Evolutionary conservation across 1,140 invertebrate genomes (phyloP).

Genomic region (Leucophenga varia): DNA sequence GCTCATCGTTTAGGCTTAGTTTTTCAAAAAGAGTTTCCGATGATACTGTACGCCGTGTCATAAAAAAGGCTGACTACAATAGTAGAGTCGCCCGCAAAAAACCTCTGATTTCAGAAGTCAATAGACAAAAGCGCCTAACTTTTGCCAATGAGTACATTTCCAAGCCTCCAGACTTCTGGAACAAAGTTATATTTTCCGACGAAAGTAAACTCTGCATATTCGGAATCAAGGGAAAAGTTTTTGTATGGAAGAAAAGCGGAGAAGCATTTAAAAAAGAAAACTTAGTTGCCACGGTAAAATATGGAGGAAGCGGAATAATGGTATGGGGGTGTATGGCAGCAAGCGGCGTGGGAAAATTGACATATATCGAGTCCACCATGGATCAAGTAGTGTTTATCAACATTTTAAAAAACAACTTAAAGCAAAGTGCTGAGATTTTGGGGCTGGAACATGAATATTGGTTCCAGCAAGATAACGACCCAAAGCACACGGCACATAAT

Average conservation of each 20-base stretch:
- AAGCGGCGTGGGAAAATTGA: constrained; percentile 29
- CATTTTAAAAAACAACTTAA: constrained; percentile 26
- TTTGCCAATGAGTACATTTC: constrained; percentile 25
- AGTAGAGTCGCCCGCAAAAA: constrained; percentile 17
- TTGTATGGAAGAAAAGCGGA: constrained; percentile 17
- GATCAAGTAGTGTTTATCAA: constrained; percentile 17
- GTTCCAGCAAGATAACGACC: constrained; percentile 9
- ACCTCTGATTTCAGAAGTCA: constrained; percentile 17
- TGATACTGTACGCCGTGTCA: no score
- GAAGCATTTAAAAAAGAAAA: constrained; percentile 13
- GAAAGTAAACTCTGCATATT: constrained; percentile 32
- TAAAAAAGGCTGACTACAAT: constrained; percentile 2
- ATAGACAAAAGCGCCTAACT: constrained; percentile 20
- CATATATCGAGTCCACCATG: constrained; percentile 28
- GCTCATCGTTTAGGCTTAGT: no score
- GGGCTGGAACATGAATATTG: not conserved
- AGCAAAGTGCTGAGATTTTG: constrained; percentile 19
- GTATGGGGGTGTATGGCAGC: constrained; percentile 44
- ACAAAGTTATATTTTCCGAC: constrained; percentile 30
- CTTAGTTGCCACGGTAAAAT: constrained; percentile 45
- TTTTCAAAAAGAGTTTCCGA: no score
- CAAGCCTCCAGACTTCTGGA: constrained; percentile 15
- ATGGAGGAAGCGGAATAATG: constrained; percentile 42
- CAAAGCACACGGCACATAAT: constrained; percentile 34
- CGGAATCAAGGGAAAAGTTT: constrained; percentile 8